These are phyloP conservation scores for Petrocephalus microphthalmus DNA, from an alignment of 2,113 vertebrate genomes.

Conservation along the genomic window DNA sequence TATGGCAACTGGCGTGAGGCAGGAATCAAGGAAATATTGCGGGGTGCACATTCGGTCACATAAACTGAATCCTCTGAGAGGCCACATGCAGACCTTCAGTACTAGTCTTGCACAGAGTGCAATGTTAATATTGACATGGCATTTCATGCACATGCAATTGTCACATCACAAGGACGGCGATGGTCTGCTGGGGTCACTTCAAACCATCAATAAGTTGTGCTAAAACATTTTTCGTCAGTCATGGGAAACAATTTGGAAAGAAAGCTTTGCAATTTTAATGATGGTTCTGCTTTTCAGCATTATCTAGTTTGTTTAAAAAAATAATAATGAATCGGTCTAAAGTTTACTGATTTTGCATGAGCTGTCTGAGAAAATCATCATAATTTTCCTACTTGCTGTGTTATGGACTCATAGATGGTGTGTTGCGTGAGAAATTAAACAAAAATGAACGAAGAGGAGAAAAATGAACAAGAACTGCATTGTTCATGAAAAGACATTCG, in stretches of 20 bases:
- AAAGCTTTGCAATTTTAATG: neutral
- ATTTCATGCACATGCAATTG: neutral
- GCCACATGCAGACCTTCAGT: neutral
- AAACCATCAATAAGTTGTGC: neutral
- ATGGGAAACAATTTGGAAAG: neutral
- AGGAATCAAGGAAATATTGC: neutral
- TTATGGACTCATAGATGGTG: neutral
- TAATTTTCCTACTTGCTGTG: neutral
- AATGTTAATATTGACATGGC: neutral
- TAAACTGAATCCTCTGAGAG: neutral
- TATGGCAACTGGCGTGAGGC: neutral
- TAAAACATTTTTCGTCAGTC: neutral
- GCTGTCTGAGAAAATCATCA: neutral
- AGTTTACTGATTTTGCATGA: neutral
- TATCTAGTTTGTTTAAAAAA: neutral
- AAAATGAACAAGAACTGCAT: neutral
- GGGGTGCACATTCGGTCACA: neutral
- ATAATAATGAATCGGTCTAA: neutral
- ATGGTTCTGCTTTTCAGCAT: neutral
- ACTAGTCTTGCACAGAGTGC: neutral
- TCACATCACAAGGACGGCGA: neutral
- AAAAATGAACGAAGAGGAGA: neutral
- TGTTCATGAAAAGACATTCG: neutral
- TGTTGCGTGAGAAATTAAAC: neutral
- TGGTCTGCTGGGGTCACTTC: neutral